Base-by-base conservation (phyloP, 2,113 vertebrate genomes). In the Pantherophis guttatus region DNA sequence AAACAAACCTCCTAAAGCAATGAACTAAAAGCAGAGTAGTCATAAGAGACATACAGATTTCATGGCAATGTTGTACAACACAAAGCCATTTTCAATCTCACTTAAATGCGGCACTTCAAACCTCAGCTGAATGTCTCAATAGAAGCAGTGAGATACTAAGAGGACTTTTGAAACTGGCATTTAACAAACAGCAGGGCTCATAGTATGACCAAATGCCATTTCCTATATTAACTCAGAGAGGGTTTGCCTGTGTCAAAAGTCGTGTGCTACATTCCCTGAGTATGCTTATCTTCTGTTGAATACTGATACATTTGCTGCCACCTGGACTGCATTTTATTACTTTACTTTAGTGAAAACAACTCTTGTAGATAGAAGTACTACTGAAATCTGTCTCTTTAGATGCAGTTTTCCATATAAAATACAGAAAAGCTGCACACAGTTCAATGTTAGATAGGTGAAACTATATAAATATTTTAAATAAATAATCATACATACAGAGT, bases 151-250 rank as follows among this genome's bases (percentile, higher is more conserved):
- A 26, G 24, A 26, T 62, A 62, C 24, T 24, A 62, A 62, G 3
- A 62, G 12, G 58, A 62, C 58, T 26, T 62, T 62, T 62, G 58
- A 62, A 62, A 62, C 58, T 75, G 23, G 15, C 54, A 89, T 89
- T 89, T 89, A 89, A 55, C 48, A 81, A 89, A 92, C 9, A 52
- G 26, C 87, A 89, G 23, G 52, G 70, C 33, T 92, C 91, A 62
- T 57, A 89, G 52, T 54, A 29, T 29, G 8, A 92, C 12, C 26
- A 19, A 75, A 89, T 81, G 65, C 58, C 54, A 9, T 89, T 92
- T 92, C 91, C 52, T 92, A 88, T 89, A 15, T 81, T 92, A 44
- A 89, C 39, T 89, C 52, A 92, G 26, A 44, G 54, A 65, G 29
- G 15, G 62, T 81, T 89, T 53, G 62, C 52, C 33, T 29, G 54